A percentile compares a stretch with the other conserved stretches of the same genome.
Evolutionary conservation across 1,140 invertebrate species (phyloP).

Genomic region (Xylocopa sonorina): DNA sequence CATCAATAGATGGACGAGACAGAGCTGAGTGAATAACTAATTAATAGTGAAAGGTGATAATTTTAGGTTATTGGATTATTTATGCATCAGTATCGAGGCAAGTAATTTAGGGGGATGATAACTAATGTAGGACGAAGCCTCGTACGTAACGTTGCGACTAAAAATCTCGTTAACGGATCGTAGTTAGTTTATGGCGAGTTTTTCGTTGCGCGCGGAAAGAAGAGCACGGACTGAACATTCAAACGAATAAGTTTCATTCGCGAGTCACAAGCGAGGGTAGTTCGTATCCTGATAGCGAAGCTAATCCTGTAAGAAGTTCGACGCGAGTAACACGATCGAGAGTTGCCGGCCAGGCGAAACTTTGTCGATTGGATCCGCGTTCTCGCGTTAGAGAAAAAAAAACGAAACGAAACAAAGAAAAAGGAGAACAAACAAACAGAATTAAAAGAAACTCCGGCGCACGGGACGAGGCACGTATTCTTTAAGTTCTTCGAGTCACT

Average conservation of each 20-base stretch:
- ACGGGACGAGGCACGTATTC: background rate
- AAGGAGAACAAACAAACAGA: background rate
- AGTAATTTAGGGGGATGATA: no score
- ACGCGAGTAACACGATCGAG: constrained; percentile 31
- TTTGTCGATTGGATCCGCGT: constrained; percentile 31
- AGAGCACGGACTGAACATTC: constrained; percentile 8
- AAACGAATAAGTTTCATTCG: constrained; percentile 28
- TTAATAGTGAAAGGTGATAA: no score
- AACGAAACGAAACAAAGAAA: background rate
- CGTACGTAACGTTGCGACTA: background rate
- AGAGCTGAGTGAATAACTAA: no score
- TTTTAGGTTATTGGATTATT: no score
- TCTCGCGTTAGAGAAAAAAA: background rate
- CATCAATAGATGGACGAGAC: no score
- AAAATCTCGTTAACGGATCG: background rate
- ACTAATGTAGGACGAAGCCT: background rate
- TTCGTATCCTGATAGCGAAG: constrained; percentile 11
- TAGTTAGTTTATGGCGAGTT: background rate
- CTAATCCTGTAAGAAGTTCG: constrained; percentile 41
- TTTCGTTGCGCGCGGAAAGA: no score
- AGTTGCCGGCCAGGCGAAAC: background rate
- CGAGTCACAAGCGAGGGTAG: constrained; percentile 19
- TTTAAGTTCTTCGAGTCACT: background rate
- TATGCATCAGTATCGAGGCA: no score
- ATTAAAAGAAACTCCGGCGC: background rate